A percentile compares a stretch with the other conserved stretches of the same genome.
Conservation (phyloP, 2,888 invertebrate species). For the Altica lythri region DNA sequence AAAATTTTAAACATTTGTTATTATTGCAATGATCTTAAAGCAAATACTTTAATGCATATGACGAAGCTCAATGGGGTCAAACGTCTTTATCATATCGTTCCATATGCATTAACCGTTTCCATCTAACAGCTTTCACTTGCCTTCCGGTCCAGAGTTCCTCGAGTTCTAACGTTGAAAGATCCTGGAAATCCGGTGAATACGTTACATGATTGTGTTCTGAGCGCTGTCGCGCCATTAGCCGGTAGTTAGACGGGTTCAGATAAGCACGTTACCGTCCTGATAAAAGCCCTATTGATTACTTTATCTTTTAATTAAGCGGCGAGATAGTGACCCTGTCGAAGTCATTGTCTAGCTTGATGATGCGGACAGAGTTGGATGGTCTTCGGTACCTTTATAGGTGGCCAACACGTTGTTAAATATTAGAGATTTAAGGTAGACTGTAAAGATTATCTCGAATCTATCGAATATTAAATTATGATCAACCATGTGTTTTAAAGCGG, state of each 20-base stretch:
- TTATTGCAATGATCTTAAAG: too few relatives aligned
- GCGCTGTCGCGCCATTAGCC: conserved; percentile 28
- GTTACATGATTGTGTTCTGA: conserved; percentile 26
- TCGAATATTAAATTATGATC: too few relatives aligned
- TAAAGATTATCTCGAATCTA: too few relatives aligned
- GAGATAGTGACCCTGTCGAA: conserved; percentile 29
- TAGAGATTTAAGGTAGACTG: too few relatives aligned
- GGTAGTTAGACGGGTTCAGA: conserved; percentile 25
- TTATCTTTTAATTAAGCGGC: conserved; percentile 39
- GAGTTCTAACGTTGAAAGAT: conserved; percentile 26
- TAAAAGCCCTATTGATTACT: conserved; percentile 37
- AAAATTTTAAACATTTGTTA: too few relatives aligned
- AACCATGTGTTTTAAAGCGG: too few relatives aligned
- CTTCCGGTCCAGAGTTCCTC: conserved; percentile 32
- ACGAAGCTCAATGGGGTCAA: too few relatives aligned
- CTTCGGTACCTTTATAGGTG: conserved; percentile 27
- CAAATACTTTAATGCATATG: too few relatives aligned
- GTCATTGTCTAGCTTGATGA: conserved; percentile 29
- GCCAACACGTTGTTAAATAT: conserved; percentile 6
- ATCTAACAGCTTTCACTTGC: conserved; percentile 34
- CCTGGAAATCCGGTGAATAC: conserved; percentile 31
- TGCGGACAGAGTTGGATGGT: conserved; percentile 17
- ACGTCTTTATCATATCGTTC: too few relatives aligned
- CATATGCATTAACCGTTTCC: conserved; percentile 6
- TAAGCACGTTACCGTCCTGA: conserved; percentile 32